Base-by-base conservation (phyloP, 2,113 vertebrate genomes). In the Microcebus griseorufus region DNA sequence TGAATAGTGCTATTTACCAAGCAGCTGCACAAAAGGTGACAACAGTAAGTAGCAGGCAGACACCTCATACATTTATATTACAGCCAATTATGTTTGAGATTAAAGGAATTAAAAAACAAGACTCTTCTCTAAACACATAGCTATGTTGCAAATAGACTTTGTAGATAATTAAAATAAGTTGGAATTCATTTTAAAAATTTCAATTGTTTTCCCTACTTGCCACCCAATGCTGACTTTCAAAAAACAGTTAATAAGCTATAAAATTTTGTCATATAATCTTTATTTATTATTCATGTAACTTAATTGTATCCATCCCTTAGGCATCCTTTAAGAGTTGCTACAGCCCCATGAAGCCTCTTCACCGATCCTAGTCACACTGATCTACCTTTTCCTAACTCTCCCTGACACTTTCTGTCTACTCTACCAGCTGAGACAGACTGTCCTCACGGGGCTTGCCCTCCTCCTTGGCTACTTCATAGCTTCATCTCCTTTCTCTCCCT, bases 271-370 rank as follows among this genome's bases (percentile, higher is more conserved):
- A 39, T 0, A 0, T 25, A 70, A 34, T 2, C 48, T 53, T 58
- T 22, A 55, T 5, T 17, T 23, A 45, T 45, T 58, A 32, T 60
- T 32, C 4, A 6, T 13, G 48, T 9, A 84, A 32, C 9, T n/a
- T 55, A 53, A 72, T 16, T 16, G 3, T 7, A 22, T 37, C 6
- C 25, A 23, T 42, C 23, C 6, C 92, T 64, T 3, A 20, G 8
- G 53, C 14, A n/a, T 27, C 78, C 23, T 34, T 39, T 9, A 6
- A 34, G 14, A 70, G 6, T 20, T 5, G 11, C 20, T 17, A 5
- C 5, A 1, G 2, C 27, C n/a, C 16, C 11, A 0, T 1, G 20
- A 60, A 39, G 42, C 13, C 34, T 70, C 2, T 5, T 3, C 16
- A 1, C 6, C 16, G 3, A 23, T 22, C 14, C 18, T 4, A 6